Conservation (phyloP, 2,113 vertebrate species). For the Apodemus speciosus region DNA sequence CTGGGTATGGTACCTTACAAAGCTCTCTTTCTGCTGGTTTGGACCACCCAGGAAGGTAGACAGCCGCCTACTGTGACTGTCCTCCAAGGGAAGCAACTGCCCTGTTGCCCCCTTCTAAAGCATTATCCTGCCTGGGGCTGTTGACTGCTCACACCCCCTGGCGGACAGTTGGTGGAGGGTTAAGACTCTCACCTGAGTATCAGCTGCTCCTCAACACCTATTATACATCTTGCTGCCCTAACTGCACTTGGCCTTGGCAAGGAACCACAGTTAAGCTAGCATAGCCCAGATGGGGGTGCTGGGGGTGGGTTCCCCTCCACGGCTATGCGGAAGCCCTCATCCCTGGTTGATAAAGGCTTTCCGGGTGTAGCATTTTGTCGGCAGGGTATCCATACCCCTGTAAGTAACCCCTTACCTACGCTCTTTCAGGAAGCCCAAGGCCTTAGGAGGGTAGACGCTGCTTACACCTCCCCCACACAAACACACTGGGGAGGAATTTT, state of each 20-base stretch:
- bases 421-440: background rate
- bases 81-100: background rate
- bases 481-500: background rate
- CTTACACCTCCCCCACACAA: background rate
- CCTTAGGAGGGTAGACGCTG: background rate
- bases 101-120: background rate
- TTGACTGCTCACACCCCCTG: too few species aligned
- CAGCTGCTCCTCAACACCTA: background rate
- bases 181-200: background rate
- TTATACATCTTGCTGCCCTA: background rate
- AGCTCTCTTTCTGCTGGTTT: background rate
- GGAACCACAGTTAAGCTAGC: background rate
- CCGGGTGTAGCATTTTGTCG: background rate
- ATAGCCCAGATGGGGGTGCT: fast-evolving
- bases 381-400: background rate
- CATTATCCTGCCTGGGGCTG: background rate
- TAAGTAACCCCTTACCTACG: background rate
- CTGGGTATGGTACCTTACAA: background rate
- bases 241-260: background rate
- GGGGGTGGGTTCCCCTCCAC: background rate
- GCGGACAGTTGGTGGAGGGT: background rate
- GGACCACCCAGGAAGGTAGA: background rate
- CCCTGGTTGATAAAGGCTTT: background rate
- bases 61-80: background rate
- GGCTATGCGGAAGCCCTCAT: background rate